Conservation (phyloP, 2,113 vertebrate genomes). For the Aepyceros melampus region DNA sequence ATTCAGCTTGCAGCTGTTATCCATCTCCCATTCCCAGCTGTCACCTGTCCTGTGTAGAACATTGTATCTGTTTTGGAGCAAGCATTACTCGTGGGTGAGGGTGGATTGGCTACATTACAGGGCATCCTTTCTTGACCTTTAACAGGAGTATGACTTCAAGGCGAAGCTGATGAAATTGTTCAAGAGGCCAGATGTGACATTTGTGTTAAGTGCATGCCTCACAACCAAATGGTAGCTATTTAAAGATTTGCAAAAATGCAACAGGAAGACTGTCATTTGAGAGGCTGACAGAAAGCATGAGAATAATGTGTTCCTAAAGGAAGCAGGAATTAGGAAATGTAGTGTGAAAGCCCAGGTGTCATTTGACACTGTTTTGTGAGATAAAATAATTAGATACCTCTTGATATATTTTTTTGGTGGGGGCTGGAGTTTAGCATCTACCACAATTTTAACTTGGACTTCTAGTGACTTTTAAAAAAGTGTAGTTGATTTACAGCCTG, state of each 20-base stretch:
- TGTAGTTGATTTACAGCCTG: not conserved
- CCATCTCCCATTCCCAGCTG: conserved; percentile 43
- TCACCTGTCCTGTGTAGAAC: conserved; percentile 45
- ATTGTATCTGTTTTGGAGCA: conserved; percentile 29
- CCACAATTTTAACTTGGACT: not conserved
- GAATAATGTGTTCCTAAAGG: conserved; percentile 3
- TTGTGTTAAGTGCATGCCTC: conserved; percentile 29
- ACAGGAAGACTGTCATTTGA: conserved; percentile 13
- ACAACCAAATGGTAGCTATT: conserved; percentile 18
- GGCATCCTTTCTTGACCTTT: conserved; percentile 57
- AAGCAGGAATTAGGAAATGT: not conserved
- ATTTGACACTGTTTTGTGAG: not conserved
- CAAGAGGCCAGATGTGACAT: conserved; percentile 42
- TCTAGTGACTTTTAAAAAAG: not conserved
- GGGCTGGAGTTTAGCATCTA: not conserved
- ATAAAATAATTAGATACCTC: conserved; percentile 16
- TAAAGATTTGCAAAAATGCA: conserved; percentile 39
- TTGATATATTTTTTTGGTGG: not conserved
- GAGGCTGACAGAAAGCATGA: not conserved
- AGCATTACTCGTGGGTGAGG: not conserved
- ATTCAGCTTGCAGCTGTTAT: conserved; percentile 56
- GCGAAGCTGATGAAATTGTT: conserved; percentile 37
- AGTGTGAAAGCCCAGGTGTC: not conserved
- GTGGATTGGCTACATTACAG: conserved; percentile 25
- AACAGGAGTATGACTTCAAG: conserved; percentile 10